Evolutionary conservation across 2,113 vertebrate genomes (phyloP).

Genomic region (Psittacara wagleri): DNA sequence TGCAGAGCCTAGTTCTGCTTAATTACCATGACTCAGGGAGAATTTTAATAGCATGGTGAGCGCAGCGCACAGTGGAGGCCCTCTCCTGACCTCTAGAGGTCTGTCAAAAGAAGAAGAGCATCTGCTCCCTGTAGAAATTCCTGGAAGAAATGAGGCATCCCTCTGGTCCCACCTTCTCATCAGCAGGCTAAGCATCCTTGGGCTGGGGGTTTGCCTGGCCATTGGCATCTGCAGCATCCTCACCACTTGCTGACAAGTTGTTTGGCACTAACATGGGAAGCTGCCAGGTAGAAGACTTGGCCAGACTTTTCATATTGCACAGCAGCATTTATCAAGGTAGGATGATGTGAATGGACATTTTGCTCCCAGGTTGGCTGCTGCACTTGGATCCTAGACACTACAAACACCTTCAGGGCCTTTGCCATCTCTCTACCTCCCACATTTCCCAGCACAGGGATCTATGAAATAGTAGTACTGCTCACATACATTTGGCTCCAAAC

Average conservation of each 20-base stretch:
- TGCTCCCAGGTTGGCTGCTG: background rate
- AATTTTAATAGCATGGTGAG: conserved; percentile 66
- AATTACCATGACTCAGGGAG: conserved; percentile 73
- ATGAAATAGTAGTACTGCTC: background rate
- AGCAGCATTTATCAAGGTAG: background rate
- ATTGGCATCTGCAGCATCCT: background rate
- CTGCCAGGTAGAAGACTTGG: background rate
- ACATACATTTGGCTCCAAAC: background rate
- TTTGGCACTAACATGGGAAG: background rate
- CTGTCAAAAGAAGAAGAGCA: conserved; percentile 36
- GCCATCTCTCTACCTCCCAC: background rate
- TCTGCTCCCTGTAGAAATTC: background rate
- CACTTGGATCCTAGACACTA: background rate
- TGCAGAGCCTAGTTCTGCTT: conserved; percentile 67
- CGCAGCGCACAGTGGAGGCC: conserved; percentile 18
- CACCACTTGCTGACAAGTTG: background rate
- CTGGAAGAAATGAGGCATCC: background rate
- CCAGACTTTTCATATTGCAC: background rate
- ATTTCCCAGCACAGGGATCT: background rate
- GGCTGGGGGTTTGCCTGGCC: background rate
- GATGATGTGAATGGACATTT: background rate
- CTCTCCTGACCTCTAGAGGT: conserved; percentile 85
- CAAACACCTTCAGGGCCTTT: background rate
- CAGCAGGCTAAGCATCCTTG: background rate
- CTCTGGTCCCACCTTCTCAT: background rate